phyloP scores from a whole-genome alignment of 2,797 vertebrate species.

The Menidia menidia region DNA sequence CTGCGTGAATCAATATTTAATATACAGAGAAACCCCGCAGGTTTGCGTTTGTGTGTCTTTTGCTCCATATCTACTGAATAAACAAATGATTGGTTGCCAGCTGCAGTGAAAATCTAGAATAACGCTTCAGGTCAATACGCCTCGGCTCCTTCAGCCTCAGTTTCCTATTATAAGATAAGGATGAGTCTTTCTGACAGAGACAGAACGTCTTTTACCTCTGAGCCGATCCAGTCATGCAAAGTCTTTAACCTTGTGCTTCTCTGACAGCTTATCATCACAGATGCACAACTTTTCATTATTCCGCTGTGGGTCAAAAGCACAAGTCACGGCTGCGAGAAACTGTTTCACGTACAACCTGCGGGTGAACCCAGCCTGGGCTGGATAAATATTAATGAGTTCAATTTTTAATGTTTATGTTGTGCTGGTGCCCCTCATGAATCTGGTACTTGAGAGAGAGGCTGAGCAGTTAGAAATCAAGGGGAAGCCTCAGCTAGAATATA shows the following conservation, averaged over 20 bases:
- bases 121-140: not conserved
- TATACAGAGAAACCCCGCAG: constrained; percentile 24
- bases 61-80: constrained; percentile 13
- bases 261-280: constrained; percentile 16
- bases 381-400: constrained; percentile 56
- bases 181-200: constrained; percentile 24
- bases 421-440: constrained; percentile 19
- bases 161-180: constrained; percentile 14
- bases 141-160: not conserved
- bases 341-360: constrained; percentile 25
- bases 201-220: constrained; percentile 8
- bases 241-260: constrained; percentile 19
- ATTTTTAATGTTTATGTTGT: constrained; percentile 57
- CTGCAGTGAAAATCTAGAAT: constrained; percentile 18
- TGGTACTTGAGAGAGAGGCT: constrained; percentile 20
- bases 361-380: constrained; percentile 8
- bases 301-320: constrained; percentile 36
- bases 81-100: constrained; percentile 24
- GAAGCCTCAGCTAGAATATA: constrained; percentile 20
- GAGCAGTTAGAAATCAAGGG: constrained; percentile 8
- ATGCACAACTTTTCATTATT: constrained; percentile 18
- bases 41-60: constrained; percentile 11
- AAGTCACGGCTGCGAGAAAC: not conserved
- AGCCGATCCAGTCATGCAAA: constrained; percentile 31
- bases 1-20: constrained; percentile 63